Evolutionary conservation across 2,797 vertebrate species (phyloP), one percentile per base, ranked within the genome.

Genomic region (Gymnothorax javanicus): DNA sequence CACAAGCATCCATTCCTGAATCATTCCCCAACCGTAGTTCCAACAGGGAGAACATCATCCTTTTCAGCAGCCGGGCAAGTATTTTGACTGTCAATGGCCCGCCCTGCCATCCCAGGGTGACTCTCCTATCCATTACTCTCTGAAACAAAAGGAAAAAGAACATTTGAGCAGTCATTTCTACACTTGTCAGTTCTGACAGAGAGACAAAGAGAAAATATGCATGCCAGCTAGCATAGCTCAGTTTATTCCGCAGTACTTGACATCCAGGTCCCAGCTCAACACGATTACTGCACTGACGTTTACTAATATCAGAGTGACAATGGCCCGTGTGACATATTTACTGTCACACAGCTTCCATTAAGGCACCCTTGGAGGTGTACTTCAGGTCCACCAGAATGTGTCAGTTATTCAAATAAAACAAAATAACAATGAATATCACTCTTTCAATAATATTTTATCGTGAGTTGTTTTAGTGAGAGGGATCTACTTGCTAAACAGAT

Each of bases 41-140:
- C 56, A 17, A 20, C 64, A 71, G 69, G 27, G 57, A 85, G 33
- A 25, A 79, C 82, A 71, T 73, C 79, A 71, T 71, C 43, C 77
- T 71, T 27, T n/a, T 83, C 57, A 7, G 56, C 12, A 59, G 82
- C n/a, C 54, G 12, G 33, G 64, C 15, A 50, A 81, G 43, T 17
- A 69, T 69, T 69, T 50, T 83, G 69, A 52, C 33, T 54, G 81
- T 64, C 79, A 62, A 81, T 11, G 50, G 81, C 85, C 11, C 43
- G 69, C 57, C 57, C 8, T 79, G 87, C 85, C 85, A 79, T 58
- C 64, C 85, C 52, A n/a, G 82, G 67, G 27, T 83, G 64, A 15
- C 58, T 83, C 56, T 83, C n/a, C 52, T 73, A 79, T 67, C 87
- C 87, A 84, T 84, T 84, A 69, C 81, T 73, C 62, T 84, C 87